These are phyloP conservation scores for Myiotriccus ornatus DNA, from an alignment of 2,797 vertebrate species.

Conservation along the genomic window DNA sequence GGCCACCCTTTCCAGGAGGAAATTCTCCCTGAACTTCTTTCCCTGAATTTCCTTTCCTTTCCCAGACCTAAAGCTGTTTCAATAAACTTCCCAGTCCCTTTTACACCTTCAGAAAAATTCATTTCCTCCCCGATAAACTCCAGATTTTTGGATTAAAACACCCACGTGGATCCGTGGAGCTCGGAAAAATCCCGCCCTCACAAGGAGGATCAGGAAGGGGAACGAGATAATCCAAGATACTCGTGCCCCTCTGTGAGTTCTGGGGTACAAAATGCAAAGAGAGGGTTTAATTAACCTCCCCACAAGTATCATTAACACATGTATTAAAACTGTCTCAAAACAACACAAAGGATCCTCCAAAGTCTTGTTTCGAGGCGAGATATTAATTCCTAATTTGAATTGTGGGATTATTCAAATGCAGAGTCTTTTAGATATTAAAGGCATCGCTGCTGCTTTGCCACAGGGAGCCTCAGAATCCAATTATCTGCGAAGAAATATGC, in stretches of 20 bases:
- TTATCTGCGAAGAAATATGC: not conserved
- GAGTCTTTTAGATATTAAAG: not conserved
- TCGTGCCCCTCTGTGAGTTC: not conserved
- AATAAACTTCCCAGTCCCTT: not conserved
- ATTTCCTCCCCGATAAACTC: not conserved
- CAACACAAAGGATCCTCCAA: not conserved
- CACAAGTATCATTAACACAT: not conserved
- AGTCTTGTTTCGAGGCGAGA: not conserved
- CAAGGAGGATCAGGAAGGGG: not conserved
- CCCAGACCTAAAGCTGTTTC: not conserved
- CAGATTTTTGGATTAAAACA: not conserved
- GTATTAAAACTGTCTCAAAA: not conserved
- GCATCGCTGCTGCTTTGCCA: not conserved
- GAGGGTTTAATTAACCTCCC: not conserved
- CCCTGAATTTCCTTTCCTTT: not conserved
- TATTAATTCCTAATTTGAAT: not conserved
- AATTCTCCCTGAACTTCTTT: not conserved
- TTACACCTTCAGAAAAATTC: not conserved
- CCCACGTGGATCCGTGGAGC: not conserved
- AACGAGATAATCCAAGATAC: not conserved
- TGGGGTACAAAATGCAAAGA: not conserved
- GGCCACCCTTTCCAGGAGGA: not conserved
- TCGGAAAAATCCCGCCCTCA: not conserved
- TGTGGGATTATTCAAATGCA: not conserved
- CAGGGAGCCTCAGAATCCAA: not conserved